Conservation (phyloP, 2,797 vertebrate genomes). For the Myoxocephalus aenaeus region DNA sequence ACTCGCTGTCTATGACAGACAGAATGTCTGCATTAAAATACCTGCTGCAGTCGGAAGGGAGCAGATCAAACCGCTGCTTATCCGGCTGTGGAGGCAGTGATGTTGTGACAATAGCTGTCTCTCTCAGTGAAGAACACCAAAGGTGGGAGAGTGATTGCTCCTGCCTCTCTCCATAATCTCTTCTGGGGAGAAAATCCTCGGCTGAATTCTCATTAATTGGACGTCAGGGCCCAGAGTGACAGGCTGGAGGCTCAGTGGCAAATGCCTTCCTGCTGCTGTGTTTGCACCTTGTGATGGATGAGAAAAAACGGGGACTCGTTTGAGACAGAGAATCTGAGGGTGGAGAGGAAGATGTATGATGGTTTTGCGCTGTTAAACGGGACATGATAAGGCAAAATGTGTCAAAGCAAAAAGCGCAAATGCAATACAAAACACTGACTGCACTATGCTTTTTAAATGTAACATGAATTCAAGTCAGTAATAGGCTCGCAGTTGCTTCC, state of each 20-base stretch:
- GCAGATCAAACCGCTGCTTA: slow-evolving; percentile 54
- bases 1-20: not conserved
- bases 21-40: slow-evolving; percentile 27
- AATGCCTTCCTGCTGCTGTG: slow-evolving; percentile 54
- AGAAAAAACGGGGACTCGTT: slow-evolving; percentile 28
- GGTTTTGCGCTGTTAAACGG: slow-evolving; percentile 1
- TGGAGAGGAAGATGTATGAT: slow-evolving; percentile 24
- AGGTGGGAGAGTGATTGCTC: slow-evolving; percentile 57
- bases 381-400: not conserved
- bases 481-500: not conserved
- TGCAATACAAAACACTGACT: not conserved
- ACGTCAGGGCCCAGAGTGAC: slow-evolving; percentile 60
- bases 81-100: slow-evolving; percentile 49
- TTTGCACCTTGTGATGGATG: slow-evolving; percentile 59
- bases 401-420: not conserved
- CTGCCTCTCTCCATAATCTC: slow-evolving; percentile 61
- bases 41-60: slow-evolving; percentile 21
- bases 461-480: not conserved
- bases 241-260: slow-evolving; percentile 53
- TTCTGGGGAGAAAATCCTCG: slow-evolving; percentile 44
- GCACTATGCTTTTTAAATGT: not conserved
- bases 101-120: slow-evolving; percentile 71
- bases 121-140: slow-evolving; percentile 50
- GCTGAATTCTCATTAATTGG: slow-evolving; percentile 74
- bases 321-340: slow-evolving; percentile 22